Conservation (phyloP, 1,140 invertebrate species). For the Aphidius gifuensis region DNA sequence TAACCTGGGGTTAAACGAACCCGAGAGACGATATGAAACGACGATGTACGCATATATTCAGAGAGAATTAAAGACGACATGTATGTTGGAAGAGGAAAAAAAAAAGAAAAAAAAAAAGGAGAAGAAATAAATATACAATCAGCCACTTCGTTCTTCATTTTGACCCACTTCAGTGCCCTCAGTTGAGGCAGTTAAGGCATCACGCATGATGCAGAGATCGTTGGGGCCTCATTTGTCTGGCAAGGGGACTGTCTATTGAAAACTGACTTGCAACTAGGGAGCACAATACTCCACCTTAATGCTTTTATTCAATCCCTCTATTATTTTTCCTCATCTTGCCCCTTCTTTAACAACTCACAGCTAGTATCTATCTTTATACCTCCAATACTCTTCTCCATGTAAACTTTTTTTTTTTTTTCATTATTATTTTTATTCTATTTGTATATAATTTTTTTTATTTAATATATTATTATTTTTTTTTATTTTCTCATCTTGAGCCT, state of each 20-base stretch:
- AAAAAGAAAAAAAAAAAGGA: not conserved
- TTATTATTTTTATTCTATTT: not conserved
- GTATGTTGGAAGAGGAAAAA: not conserved
- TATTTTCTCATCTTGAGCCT: not conserved
- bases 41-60: too few relatives aligned
- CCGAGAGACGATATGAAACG: too few relatives aligned
- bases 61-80: too few relatives aligned
- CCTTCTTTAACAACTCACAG: too few relatives aligned
- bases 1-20: too few relatives aligned
- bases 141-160: slow-evolving; percentile 9
- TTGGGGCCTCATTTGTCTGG: slow-evolving; percentile 16
- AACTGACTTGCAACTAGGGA: slow-evolving; percentile 33
- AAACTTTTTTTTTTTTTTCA: not conserved
- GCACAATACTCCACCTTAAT: slow-evolving; percentile 32
- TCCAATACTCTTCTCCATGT: too few relatives aligned
- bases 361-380: too few relatives aligned
- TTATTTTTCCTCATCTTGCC: too few relatives aligned
- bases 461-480: too few relatives aligned
- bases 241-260: slow-evolving; percentile 27
- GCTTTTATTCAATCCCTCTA: slow-evolving; percentile 30
- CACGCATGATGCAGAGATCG: slow-evolving; percentile 10
- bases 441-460: too few relatives aligned
- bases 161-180: slow-evolving; percentile 18
- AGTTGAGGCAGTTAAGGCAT: too few relatives aligned
- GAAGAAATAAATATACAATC: slow-evolving; percentile 19